Evolutionary conservation across 92 coral and sea anemone species (phyloP), one percentile per base, ranked within the genome.

Genomic region (Porites lobata): DNA sequence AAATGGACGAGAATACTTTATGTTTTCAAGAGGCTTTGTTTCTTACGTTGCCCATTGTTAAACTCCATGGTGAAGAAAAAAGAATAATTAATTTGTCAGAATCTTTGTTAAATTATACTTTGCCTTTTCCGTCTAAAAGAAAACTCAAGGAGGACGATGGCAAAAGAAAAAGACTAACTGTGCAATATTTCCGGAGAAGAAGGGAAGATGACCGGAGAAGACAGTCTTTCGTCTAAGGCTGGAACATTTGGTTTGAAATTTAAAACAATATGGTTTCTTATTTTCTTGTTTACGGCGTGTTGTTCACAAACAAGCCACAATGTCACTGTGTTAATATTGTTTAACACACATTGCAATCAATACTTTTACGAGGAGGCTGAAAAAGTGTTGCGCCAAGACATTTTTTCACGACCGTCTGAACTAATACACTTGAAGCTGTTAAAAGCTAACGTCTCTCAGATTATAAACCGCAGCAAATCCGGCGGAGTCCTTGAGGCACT

Each of bases 301-400:
- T 17, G 8, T 54, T 75, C 79, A 21, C 65, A 75, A 56, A 67
- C 81, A 17, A 77, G 61, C 9, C 61, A 61, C 82, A 78, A 78
- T 61, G 82, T 38, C n/a, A 78, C 71, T 13, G 50, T 78, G 11
- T 17, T 78, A 13, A 7, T 62, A 20, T 78, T 78, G 61, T 8
- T 17, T 51, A 47, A 62, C n/a, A 26, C 26, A 59, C 18, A 17
- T 62, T 63, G 29, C 11, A n/a, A 10, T 22, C 26, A 62, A 8
- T 4, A 20, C 69, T 13, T 61, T 24, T n/a, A 17, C 19, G 61
- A 18, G 15, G 38, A 78, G 5, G 6, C 20, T 14, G 11, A 21
- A 5, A 74, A 80, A 29, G 53, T 80, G 85, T 38, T 52, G 7
- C 65, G 52, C 50, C 59, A 19, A 67, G 24, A 68, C 50, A 80